phyloP scores from a whole-genome alignment of 1,140 invertebrate genomes.

The Tetramorium simillimum region DNA sequence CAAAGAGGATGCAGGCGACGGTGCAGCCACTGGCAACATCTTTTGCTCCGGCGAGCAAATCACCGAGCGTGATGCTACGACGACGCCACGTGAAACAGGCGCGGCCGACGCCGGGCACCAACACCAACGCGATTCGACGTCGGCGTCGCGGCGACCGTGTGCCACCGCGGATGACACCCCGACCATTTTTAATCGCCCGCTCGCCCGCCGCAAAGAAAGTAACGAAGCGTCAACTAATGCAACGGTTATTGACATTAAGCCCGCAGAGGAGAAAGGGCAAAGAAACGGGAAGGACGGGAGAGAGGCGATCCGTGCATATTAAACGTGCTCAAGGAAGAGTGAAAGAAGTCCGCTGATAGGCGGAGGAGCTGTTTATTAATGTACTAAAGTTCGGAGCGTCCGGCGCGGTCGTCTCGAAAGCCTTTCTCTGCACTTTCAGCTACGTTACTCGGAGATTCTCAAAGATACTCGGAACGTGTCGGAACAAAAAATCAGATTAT shows the following conservation, averaged over 20 bases:
- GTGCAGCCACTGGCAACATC: slow-evolving; percentile 82
- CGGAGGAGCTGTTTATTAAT: slow-evolving; percentile 46
- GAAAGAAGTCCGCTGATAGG: slow-evolving; percentile 31
- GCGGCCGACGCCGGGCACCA: slow-evolving; percentile 36
- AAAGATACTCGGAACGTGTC: not conserved
- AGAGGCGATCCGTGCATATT: slow-evolving; percentile 32
- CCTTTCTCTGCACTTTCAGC: slow-evolving; percentile 25
- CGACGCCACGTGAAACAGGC: slow-evolving; percentile 39
- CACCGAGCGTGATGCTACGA: slow-evolving; percentile 76
- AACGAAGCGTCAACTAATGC: slow-evolving; percentile 70
- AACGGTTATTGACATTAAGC: slow-evolving; percentile 60
- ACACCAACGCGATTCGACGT: slow-evolving; percentile 11
- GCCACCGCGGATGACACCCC: slow-evolving; percentile 56
- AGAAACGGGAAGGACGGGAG: slow-evolving; percentile 55
- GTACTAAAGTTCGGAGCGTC: slow-evolving; percentile 38
- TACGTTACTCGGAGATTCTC: slow-evolving; percentile 20
- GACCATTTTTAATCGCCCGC: slow-evolving; percentile 70
- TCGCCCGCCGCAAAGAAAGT: slow-evolving; percentile 69
- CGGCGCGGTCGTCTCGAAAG: slow-evolving; percentile 10
- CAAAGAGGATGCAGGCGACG: slow-evolving; percentile 81
- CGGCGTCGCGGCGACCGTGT: slow-evolving; percentile 26
- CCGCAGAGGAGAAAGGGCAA: slow-evolving; percentile 47
- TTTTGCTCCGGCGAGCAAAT: slow-evolving; percentile 81
- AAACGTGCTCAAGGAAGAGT: slow-evolving; percentile 53
- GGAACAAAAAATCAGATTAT: not conserved